Conservation (phyloP, 2,888 invertebrate species). For the Pammene aurita region DNA sequence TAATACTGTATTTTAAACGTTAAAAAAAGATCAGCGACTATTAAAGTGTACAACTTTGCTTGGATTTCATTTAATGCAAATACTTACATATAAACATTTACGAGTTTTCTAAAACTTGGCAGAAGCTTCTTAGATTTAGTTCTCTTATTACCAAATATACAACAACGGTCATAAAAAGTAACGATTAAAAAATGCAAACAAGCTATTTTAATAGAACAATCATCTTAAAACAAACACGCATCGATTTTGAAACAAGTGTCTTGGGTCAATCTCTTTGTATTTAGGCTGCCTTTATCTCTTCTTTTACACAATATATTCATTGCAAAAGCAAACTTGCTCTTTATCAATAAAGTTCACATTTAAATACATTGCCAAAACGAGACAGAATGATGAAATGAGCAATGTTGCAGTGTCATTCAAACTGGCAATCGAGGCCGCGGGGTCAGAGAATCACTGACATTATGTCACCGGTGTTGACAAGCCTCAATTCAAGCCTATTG, state of each 20-base stretch:
- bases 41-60: too few relatives aligned
- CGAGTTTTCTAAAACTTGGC: too few relatives aligned
- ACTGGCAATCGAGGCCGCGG: constrained; percentile 23
- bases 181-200: neutral
- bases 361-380: constrained; percentile 8
- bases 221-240: neutral
- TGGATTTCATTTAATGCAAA: too few relatives aligned
- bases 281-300: neutral
- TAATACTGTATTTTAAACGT: too few relatives aligned
- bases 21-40: too few relatives aligned
- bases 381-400: constrained; percentile 14
- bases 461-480: constrained; percentile 29
- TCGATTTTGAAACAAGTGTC: constrained; percentile 1
- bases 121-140: too few relatives aligned
- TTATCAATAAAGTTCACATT: constrained; percentile 10
- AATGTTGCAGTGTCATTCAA: constrained; percentile 13
- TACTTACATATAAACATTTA: too few relatives aligned
- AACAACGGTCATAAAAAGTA: too few relatives aligned
- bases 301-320: neutral
- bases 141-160: too few relatives aligned
- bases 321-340: constrained; percentile 14
- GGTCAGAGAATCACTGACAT: constrained; percentile 23
- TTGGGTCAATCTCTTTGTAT: constrained; percentile 15
- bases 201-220: neutral
- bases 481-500: too few relatives aligned